These are phyloP conservation scores for Drosophila neonasuta DNA, from an alignment of 2,888 invertebrate species.

Conservation along the genomic window DNA sequence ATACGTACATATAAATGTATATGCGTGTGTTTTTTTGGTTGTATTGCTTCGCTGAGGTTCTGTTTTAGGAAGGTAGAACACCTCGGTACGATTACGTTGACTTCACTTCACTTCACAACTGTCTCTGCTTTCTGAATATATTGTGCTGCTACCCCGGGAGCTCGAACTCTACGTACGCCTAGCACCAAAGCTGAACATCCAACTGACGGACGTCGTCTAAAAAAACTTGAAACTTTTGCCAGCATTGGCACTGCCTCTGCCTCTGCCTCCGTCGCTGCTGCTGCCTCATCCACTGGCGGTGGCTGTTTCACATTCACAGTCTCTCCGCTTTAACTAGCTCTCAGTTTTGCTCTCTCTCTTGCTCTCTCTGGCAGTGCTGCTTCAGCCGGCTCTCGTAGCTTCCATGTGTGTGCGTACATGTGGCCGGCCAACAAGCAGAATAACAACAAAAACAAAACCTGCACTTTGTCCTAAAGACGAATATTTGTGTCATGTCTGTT, in stretches of 20 bases:
- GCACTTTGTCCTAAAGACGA: conserved; percentile 65
- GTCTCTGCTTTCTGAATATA: conserved; percentile 15
- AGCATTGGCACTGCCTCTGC: conserved; percentile 23
- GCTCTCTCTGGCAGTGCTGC: conserved; percentile 5
- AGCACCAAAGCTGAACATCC: conserved; percentile 79
- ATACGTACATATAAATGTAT: conserved; percentile 17
- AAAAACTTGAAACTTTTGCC: conserved; percentile 69
- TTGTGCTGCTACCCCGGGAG: conserved; percentile 38
- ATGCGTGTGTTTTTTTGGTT: conserved; percentile 17
- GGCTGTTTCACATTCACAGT: conserved; percentile 19
- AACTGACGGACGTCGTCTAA: conserved; percentile 67
- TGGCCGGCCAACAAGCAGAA: conserved; percentile 41
- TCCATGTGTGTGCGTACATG: conserved; percentile 46
- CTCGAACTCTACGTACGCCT: conserved; percentile 65
- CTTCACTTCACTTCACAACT: conserved; percentile 57
- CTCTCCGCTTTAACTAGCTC: conserved; percentile 27
- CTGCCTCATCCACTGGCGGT: conserved; percentile 6
- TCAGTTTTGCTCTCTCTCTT: conserved; percentile 19
- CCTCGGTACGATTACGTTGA: conserved; percentile 58
- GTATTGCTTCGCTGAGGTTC: conserved; percentile 35
- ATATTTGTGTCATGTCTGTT: conserved; percentile 44
- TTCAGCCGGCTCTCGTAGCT: conserved; percentile 41
- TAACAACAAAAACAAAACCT: conserved; percentile 32
- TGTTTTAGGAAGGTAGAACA: conserved; percentile 59
- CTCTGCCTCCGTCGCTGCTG: neutral